These are phyloP conservation scores for Eleutherodactylus coqui DNA, from an alignment of 2,797 vertebrate genomes.

Conservation along the genomic window DNA sequence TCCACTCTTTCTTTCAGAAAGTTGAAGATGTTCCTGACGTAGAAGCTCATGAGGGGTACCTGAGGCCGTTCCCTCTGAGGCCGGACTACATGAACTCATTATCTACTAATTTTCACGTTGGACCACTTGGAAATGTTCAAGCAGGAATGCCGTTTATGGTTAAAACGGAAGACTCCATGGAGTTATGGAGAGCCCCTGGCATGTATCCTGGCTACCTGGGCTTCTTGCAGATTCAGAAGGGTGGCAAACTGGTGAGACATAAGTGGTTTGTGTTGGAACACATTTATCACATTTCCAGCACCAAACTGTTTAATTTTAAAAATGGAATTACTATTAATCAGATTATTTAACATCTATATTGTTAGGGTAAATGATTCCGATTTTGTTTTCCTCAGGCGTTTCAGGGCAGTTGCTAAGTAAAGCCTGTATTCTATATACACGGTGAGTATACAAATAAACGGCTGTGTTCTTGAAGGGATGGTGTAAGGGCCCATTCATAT, in stretches of 20 bases:
- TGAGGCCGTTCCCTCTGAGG: neutral
- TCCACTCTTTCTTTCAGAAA: neutral
- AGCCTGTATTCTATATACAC: neutral
- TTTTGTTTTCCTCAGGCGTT: slow-evolving; percentile 15
- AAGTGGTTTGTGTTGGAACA: neutral
- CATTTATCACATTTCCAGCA: neutral
- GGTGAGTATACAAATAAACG: slow-evolving; percentile 31
- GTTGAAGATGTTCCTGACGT: neutral
- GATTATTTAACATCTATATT: neutral
- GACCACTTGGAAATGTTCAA: neutral
- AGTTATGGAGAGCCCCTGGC: slow-evolving; percentile 52
- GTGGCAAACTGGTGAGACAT: slow-evolving; percentile 46
- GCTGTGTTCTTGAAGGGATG: neutral
- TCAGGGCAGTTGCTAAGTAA: slow-evolving; percentile 18
- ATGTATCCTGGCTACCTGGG: slow-evolving; percentile 64
- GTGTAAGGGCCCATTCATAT: no score
- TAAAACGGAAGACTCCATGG: slow-evolving; percentile 29
- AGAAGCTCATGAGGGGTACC: neutral
- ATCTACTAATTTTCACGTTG: neutral
- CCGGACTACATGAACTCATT: neutral
- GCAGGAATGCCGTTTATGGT: slow-evolving; percentile 43
- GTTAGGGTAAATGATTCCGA: no score
- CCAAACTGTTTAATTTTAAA: no score
- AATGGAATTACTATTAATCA: no score
- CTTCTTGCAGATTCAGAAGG: slow-evolving; percentile 64